Percentiles rank a stretch among this genome's conserved stretches.
Conservation (phyloP, 2,888 invertebrate species). For the Pterostichus madidus region DNA sequence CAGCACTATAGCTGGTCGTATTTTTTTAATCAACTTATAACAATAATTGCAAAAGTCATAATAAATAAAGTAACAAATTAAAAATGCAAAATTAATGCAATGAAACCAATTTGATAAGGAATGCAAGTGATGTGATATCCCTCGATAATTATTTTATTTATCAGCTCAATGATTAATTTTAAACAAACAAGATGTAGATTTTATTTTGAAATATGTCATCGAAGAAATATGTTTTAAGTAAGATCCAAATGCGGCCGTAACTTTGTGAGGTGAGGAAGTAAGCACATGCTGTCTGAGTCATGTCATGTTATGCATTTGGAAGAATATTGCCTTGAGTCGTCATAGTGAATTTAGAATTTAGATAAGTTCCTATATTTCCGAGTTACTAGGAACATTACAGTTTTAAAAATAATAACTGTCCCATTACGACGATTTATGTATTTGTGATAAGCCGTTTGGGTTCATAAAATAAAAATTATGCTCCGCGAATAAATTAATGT, state of each 20-base stretch:
- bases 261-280: conserved; percentile 16
- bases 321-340: conserved; percentile 55
- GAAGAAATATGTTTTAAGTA: conserved; percentile 22
- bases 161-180: conserved; percentile 28
- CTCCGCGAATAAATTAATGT: conserved; percentile 35
- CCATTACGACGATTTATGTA: conserved; percentile 43
- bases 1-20: no score
- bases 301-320: conserved; percentile 35
- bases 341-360: conserved; percentile 46
- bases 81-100: neutral
- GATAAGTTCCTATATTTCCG: conserved; percentile 57
- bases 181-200: conserved; percentile 12
- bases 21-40: neutral
- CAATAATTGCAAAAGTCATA: neutral
- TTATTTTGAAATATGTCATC: conserved; percentile 40
- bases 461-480: conserved; percentile 18
- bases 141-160: conserved; percentile 46
- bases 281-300: conserved; percentile 30
- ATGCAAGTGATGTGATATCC: conserved; percentile 43
- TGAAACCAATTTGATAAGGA: conserved; percentile 1
- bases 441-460: conserved; percentile 48
- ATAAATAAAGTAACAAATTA: no score
- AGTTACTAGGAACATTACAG: conserved; percentile 31
- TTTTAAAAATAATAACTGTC: conserved; percentile 28
- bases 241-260: conserved; percentile 46